phyloP scores from a whole-genome alignment of 2,888 invertebrate genomes.

The Tridacna gigas region DNA sequence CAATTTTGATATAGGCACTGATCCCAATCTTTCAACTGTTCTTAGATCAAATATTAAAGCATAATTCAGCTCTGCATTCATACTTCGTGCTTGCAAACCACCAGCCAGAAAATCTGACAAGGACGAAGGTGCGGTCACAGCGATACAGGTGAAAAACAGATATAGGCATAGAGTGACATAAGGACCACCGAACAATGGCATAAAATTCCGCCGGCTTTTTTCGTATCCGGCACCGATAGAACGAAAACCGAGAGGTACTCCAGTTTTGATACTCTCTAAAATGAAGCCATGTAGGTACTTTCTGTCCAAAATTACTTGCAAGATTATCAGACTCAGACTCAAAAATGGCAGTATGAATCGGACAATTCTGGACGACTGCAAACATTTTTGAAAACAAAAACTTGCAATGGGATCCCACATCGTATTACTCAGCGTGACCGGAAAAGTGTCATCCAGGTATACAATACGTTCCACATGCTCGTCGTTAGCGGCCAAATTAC shows the following conservation, averaged over 20 bases:
- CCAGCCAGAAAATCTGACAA: slow-evolving; percentile 38
- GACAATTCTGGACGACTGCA: slow-evolving; percentile 10
- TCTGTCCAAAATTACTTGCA: slow-evolving; percentile 58
- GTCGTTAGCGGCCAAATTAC: not conserved
- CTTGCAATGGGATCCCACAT: slow-evolving; percentile 12
- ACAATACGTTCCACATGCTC: not conserved
- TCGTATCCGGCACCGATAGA: slow-evolving; percentile 62
- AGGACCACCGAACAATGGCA: slow-evolving; percentile 58
- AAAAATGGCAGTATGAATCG: slow-evolving; percentile 48
- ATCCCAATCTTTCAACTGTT: slow-evolving; percentile 44
- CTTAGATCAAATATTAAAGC: slow-evolving; percentile 18
- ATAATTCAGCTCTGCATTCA: not conserved
- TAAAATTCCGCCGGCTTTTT: slow-evolving; percentile 56
- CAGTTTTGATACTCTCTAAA: slow-evolving; percentile 47
- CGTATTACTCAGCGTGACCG: slow-evolving; percentile 17
- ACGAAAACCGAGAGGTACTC: slow-evolving; percentile 63
- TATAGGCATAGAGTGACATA: slow-evolving; percentile 52
- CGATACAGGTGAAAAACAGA: slow-evolving; percentile 33
- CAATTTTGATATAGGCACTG: slow-evolving; percentile 21
- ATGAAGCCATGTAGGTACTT: slow-evolving; percentile 43
- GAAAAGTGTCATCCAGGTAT: slow-evolving; percentile 12
- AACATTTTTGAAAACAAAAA: not conserved
- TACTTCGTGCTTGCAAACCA: slow-evolving; percentile 34
- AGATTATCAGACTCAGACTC: slow-evolving; percentile 48
- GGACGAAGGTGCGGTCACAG: slow-evolving; percentile 49